Conservation (phyloP, 1,140 invertebrate genomes). For the Bradynema listronoti region DNA sequence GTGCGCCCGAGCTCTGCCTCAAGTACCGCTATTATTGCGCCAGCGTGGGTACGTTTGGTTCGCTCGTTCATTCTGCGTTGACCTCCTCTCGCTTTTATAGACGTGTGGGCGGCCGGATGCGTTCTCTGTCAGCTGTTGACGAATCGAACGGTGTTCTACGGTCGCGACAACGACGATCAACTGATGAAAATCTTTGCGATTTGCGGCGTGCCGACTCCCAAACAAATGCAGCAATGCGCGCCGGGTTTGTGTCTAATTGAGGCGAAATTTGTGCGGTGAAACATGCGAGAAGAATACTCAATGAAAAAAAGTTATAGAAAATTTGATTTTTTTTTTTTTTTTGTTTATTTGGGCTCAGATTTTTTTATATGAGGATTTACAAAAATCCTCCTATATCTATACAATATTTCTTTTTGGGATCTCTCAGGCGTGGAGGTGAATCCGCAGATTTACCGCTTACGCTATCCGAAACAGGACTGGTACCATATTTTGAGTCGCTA, state of each 20-base stretch:
- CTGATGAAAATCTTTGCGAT: slow-evolving; percentile 1
- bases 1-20: slow-evolving; percentile 46
- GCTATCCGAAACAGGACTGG: neutral
- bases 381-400: too few relatives aligned
- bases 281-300: too few relatives aligned
- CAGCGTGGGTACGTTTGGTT: slow-evolving; percentile 14
- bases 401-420: neutral
- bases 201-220: neutral
- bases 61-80: slow-evolving; percentile 59
- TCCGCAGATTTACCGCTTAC: neutral
- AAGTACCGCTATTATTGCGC: slow-evolving; percentile 26
- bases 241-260: neutral
- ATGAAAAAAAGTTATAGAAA: too few relatives aligned
- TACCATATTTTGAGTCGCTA: neutral
- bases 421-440: neutral
- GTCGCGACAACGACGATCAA: neutral
- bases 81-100: too few relatives aligned
- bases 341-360: too few relatives aligned
- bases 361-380: too few relatives aligned
- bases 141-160: slow-evolving; percentile 1
- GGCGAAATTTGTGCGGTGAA: too few relatives aligned
- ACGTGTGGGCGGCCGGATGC: slow-evolving; percentile 98
- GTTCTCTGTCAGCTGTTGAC: slow-evolving; percentile 64
- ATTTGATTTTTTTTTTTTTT: too few relatives aligned
- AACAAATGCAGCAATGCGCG: slow-evolving; percentile 1